These are phyloP conservation scores for Catocala fraxini DNA, from an alignment of 2,888 invertebrate genomes.

Conservation along the genomic window DNA sequence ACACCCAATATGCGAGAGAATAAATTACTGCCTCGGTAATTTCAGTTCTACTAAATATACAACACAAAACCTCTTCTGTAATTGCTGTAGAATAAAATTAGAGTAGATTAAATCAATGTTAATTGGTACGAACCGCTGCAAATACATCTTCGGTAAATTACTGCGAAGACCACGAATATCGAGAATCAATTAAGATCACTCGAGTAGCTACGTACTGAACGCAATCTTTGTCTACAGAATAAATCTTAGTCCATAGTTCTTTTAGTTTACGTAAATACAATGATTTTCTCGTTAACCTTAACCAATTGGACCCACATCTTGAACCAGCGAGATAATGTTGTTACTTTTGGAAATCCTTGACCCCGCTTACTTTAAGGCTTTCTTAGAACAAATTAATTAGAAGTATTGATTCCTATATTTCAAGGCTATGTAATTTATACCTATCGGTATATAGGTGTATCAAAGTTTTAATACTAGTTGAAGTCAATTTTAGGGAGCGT, in stretches of 20 bases:
- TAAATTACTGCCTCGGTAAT: too few relatives aligned
- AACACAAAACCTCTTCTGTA: too few relatives aligned
- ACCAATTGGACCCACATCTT: background rate
- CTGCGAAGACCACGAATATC: too few relatives aligned
- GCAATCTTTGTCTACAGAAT: background rate
- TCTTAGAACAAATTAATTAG: slow-evolving; percentile 39
- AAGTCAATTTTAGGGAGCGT: background rate
- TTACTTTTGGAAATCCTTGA: slow-evolving; percentile 21
- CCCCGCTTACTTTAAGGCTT: slow-evolving; percentile 12
- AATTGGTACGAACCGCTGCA: too few relatives aligned
- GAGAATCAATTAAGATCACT: too few relatives aligned
- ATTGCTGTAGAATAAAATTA: too few relatives aligned
- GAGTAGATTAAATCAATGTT: too few relatives aligned
- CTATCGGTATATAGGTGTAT: background rate
- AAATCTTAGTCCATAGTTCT: background rate
- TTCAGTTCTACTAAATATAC: too few relatives aligned
- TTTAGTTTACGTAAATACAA: background rate
- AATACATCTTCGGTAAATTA: too few relatives aligned
- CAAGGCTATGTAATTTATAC: slow-evolving; percentile 46
- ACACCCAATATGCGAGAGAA: too few relatives aligned
- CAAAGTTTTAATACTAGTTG: background rate
- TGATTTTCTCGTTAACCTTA: background rate
- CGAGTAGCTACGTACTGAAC: too few relatives aligned
- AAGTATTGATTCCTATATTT: slow-evolving; percentile 32
- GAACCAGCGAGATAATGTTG: slow-evolving; percentile 1